A percentile compares a stretch with the other conserved stretches of the same genome.
Evolutionary conservation across 2,113 vertebrate species (phyloP).

Genomic region (Pterocles orientalis): DNA sequence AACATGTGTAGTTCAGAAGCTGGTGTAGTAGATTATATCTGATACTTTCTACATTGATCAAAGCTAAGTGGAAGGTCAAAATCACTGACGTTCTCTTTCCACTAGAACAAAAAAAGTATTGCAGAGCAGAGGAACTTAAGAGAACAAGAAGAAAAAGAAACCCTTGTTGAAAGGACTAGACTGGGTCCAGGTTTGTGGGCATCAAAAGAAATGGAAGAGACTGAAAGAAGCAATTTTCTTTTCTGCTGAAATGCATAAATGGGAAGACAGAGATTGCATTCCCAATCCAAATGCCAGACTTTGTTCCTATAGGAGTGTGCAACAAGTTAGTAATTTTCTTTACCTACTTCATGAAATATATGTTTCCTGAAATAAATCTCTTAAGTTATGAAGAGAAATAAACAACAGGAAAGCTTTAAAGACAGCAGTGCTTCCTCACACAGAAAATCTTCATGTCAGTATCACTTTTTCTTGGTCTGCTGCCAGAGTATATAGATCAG

Average conservation of each 20-base stretch:
- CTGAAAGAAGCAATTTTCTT: neutral
- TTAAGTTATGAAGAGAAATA: neutral
- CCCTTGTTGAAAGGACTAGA: neutral
- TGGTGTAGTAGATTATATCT: neutral
- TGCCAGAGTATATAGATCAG: neutral
- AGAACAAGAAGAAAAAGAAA: neutral
- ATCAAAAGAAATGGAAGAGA: neutral
- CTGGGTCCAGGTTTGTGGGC: neutral
- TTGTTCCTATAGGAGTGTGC: neutral
- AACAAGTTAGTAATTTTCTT: neutral
- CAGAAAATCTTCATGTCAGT: neutral
- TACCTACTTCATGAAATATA: neutral
- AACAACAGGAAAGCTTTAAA: neutral
- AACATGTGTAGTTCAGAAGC: neutral
- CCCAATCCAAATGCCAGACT: neutral
- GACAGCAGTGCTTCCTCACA: neutral
- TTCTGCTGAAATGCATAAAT: neutral
- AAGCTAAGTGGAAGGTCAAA: neutral
- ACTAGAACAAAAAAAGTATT: neutral
- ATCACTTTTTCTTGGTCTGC: neutral
- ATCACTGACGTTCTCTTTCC: neutral
- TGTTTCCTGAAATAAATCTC: neutral
- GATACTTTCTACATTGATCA: neutral
- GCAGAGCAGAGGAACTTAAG: neutral
- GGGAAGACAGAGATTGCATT: neutral